Base-by-base conservation (phyloP, 2,797 vertebrate species). In the Siniperca obscura region DNA sequence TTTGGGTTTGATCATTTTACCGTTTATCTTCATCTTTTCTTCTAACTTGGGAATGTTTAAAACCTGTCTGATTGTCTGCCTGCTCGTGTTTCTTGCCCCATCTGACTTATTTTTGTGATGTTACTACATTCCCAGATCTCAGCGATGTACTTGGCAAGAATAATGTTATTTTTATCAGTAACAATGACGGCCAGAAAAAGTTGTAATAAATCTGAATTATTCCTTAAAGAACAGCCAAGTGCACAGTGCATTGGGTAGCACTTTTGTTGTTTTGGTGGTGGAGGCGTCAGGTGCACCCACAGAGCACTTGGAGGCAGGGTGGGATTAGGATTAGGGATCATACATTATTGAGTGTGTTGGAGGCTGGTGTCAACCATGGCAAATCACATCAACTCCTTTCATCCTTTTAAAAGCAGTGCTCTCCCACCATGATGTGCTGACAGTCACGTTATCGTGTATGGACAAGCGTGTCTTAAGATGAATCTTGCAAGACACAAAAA, bases 291-390 rank as follows among this genome's bases (percentile, higher is more conserved):
- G 17, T 30, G 68, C 56, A 71, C 52, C 70, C 73, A 81, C 71
- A 68, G 78, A 46, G 64, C 70, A 59, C 25, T 77, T 70, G 65
- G 72, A 77, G 70, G 67, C 77, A 72, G 55, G 46, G 22, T 53
- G 68, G 70, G 64, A 90, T 80, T 78, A 84, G 44, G 30, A 17
- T 90, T 81, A 30, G 30, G 30, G 30, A 87, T 86, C 71, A 85
- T 70, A 86, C 14, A 86, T 90, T 76, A 79, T 82, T 53, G 34
- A 73, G 27, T 25, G 19, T 42, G 55, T 46, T 66, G 46, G 34
- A 74, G 16, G 61, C 67, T 67, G 70, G 27, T 64, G 48, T 56
- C 64, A 66, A 74, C 70, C 70, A 27, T n/a, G 25, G 55, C 34
- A 80, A 82, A 83, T 81, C 72, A 27, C 66, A 74, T 71, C 59